Evolutionary conservation across 2,888 invertebrate species (phyloP).

Genomic region (Xylota sylvarum): DNA sequence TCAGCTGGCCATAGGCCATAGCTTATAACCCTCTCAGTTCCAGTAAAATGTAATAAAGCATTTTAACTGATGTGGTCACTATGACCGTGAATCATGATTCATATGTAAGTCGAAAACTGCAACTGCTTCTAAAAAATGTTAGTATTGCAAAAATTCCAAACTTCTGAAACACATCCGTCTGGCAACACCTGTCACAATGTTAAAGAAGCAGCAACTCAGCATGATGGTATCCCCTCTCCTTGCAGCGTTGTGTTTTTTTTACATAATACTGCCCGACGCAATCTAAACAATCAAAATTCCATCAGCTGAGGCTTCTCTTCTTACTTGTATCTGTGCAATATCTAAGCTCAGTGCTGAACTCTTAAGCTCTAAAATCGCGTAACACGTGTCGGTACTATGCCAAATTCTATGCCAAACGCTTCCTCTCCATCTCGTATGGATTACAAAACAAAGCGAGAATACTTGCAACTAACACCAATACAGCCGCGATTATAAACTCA

Average conservation of each 20-base stretch:
- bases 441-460: background rate
- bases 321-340: background rate
- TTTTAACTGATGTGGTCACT: too few species aligned
- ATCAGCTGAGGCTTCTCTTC: conserved; percentile 31
- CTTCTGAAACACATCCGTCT: background rate
- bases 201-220: conserved; percentile 21
- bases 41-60: too few species aligned
- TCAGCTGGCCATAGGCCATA: too few species aligned
- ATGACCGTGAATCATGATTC: too few species aligned
- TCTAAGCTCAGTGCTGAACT: conserved; percentile 8
- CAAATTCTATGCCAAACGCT: conserved; percentile 8
- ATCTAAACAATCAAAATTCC: conserved; percentile 9
- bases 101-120: too few species aligned
- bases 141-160: too few species aligned
- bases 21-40: too few species aligned
- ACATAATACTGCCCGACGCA: conserved; percentile 13
- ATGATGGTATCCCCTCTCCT: background rate
- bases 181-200: conserved; percentile 21
- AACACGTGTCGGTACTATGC: conserved; percentile 56
- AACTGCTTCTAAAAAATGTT: too few species aligned
- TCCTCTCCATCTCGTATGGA: conserved; percentile 30
- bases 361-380: conserved; percentile 36
- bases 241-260: background rate
- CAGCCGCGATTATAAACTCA: conserved; percentile 9
- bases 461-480: conserved; percentile 15